These are phyloP conservation scores for Caradrina kadenii DNA, from an alignment of 2,888 invertebrate species.

Conservation along the genomic window DNA sequence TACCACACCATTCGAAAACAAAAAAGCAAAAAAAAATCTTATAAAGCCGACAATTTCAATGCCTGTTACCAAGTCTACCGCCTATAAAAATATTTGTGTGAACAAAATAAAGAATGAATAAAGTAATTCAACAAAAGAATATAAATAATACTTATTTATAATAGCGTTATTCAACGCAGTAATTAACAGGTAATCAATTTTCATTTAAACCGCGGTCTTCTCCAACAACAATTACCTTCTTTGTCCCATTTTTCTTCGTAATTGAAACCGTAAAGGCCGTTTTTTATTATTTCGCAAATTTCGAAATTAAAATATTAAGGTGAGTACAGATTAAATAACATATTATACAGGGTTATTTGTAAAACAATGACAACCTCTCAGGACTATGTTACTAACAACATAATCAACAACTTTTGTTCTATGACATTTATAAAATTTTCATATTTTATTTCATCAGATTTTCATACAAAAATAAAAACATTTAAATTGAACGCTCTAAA, in stretches of 20 bases:
- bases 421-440: no score
- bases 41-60: conserved; percentile 25
- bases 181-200: conserved; percentile 60
- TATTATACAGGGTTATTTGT: no score
- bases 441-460: no score
- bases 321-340: not conserved
- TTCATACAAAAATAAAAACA: no score
- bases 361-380: no score
- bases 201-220: conserved; percentile 45
- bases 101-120: conserved; percentile 23
- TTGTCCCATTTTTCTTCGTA: conserved; percentile 56
- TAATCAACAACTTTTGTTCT: no score
- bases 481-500: no score
- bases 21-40: conserved; percentile 1
- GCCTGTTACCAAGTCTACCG: conserved; percentile 8
- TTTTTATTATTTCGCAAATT: conserved; percentile 38
- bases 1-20: conserved; percentile 14
- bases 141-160: conserved; percentile 49
- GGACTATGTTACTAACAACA: no score
- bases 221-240: conserved; percentile 51
- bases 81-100: conserved; percentile 17
- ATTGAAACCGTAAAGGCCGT: conserved; percentile 51
- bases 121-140: conserved; percentile 37
- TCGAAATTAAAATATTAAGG: conserved; percentile 44
- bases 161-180: conserved; percentile 44